Evolutionary conservation across 2,113 vertebrate species (phyloP).

Genomic region (Notechis scutatus): DNA sequence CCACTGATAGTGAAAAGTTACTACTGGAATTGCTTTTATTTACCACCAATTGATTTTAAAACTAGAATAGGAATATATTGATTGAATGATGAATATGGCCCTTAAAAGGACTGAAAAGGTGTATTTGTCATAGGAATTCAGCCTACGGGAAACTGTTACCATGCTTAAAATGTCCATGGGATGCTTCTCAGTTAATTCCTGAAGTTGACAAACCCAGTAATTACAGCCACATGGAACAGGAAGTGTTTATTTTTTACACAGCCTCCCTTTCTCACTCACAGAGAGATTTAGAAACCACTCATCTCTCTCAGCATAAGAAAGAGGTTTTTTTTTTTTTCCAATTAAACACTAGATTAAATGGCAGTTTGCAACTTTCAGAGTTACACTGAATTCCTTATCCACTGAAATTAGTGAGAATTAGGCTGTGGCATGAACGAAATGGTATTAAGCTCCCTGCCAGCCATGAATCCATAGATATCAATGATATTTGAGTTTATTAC

Average conservation of each 20-base stretch:
- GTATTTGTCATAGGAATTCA: slow-evolving; percentile 40
- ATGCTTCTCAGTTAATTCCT: not conserved
- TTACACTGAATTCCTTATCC: not conserved
- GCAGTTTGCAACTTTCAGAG: not conserved
- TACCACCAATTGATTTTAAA: slow-evolving; percentile 65
- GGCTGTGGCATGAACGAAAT: not conserved
- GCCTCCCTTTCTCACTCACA: not conserved
- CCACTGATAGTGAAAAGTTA: slow-evolving; percentile 63
- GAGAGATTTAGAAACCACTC: not conserved
- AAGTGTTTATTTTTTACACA: not conserved
- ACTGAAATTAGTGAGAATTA: not conserved
- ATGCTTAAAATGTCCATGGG: not conserved
- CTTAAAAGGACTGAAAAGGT: slow-evolving; percentile 57
- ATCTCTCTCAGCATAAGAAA: not conserved
- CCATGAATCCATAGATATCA: not conserved
- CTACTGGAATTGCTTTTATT: slow-evolving; percentile 38
- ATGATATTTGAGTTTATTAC: not conserved
- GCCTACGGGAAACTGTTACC: not conserved
- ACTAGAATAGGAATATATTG: slow-evolving; percentile 53
- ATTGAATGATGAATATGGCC: slow-evolving; percentile 43
- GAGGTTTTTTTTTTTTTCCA: not conserved
- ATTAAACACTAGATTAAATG: not conserved
- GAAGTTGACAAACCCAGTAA: not conserved
- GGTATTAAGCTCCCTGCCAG: not conserved
- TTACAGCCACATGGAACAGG: not conserved